Percentiles rank a stretch among this genome's conserved stretches.
These are phyloP conservation scores for Ennomos quercinarius DNA, from an alignment of 2,888 invertebrate species.

Conservation along the genomic window DNA sequence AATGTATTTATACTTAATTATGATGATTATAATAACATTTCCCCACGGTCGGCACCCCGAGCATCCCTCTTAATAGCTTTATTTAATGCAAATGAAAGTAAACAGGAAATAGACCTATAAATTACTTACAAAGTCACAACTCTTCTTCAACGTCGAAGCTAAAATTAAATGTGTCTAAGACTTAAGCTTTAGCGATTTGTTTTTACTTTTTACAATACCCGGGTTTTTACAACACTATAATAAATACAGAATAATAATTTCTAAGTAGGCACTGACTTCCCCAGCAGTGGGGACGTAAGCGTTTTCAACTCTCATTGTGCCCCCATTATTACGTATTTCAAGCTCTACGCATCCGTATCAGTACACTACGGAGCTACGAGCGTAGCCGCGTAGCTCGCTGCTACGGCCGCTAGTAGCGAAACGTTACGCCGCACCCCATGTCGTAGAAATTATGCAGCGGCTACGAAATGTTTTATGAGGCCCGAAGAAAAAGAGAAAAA, in stretches of 20 bases:
- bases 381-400: too few relatives aligned
- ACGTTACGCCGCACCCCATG: background rate
- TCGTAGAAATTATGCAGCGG: conserved; percentile 54
- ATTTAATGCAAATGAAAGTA: conserved; percentile 69
- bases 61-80: conserved; percentile 60
- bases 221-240: too few relatives aligned
- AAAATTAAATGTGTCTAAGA: conserved; percentile 1
- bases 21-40: background rate
- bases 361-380: background rate
- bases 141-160: conserved; percentile 41
- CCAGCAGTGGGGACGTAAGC: too few relatives aligned
- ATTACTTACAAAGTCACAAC: conserved; percentile 63
- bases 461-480: conserved; percentile 62
- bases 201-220: background rate
- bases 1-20: background rate
- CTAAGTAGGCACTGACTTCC: too few relatives aligned
- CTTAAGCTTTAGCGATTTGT: conserved; percentile 1
- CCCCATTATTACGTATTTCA: too few relatives aligned
- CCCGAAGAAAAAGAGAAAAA: conserved; percentile 60
- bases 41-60: conserved; percentile 41
- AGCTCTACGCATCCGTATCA: conserved; percentile 3
- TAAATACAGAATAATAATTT: too few relatives aligned
- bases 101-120: conserved; percentile 64
- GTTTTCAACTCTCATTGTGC: too few relatives aligned
- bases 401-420: background rate